These are phyloP conservation scores for Grapholita molesta DNA, from an alignment of 1,140 invertebrate species.

Conservation along the genomic window DNA sequence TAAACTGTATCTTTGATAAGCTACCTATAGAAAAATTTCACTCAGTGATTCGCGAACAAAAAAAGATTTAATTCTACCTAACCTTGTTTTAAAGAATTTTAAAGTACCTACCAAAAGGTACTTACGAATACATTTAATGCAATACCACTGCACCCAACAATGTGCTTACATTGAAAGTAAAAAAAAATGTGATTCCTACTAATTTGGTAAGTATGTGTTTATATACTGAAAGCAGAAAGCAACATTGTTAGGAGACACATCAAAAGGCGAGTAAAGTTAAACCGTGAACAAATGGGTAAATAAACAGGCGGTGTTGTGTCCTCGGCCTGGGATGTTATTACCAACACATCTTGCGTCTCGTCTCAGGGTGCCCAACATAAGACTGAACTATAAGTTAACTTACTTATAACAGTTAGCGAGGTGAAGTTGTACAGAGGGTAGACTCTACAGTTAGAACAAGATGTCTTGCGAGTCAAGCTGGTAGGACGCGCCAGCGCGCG, in stretches of 20 bases:
- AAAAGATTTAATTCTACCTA: too few species aligned
- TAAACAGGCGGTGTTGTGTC: conserved; percentile 8
- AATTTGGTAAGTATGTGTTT: too few species aligned
- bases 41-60: too few species aligned
- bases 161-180: too few species aligned
- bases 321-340: background rate
- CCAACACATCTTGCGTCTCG: background rate
- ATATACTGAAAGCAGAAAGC: background rate
- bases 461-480: background rate
- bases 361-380: background rate
- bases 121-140: too few species aligned
- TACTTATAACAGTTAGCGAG: background rate
- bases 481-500: background rate
- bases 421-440: background rate
- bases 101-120: too few species aligned
- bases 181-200: too few species aligned
- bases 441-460: background rate
- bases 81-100: too few species aligned
- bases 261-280: background rate
- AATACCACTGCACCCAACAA: too few species aligned
- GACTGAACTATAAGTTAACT: background rate
- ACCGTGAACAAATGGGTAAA: background rate
- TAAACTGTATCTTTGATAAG: background rate
- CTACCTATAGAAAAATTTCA: too few species aligned
- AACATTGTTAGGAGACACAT: background rate